Evolutionary conservation across 2,113 vertebrate species (phyloP), one percentile per base, ranked within the genome.

Genomic region (western clawed frog (Xenopus tropicalis)): DNA sequence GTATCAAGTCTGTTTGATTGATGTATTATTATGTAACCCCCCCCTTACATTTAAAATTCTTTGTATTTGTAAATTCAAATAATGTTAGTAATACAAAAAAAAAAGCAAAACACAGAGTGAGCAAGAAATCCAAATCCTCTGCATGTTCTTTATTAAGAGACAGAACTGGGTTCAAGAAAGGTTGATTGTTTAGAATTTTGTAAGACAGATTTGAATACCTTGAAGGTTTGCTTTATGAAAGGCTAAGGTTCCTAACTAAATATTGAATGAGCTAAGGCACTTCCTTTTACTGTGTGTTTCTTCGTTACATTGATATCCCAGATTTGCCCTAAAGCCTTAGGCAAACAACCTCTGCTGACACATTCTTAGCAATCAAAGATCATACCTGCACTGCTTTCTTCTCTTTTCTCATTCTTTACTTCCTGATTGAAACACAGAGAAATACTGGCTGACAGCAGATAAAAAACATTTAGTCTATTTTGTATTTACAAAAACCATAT

Each of bases 131-230:
- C 29, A 37, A 37, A 37, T 37, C 29, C 29, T 37, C 2, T 37
- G 29, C 6, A 37, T 9, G 29, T 37, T 37, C 16, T 13, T 14
- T 16, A 48, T 59, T 59, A 59, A 14, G 21, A 59, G 5, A 59
- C 20, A 22, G 22, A 24, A 59, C 11, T 12, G 22, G 12, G 57
- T 81, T 79, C 79, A 81, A 71, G 77, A 72, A 85, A 79, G 86
- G 81, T 69, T 82, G 79, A 81, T 84, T 82, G 85, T 82, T 88
- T 83, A 88, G 86, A 87, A 88, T 88, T n/a, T n/a, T 88, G 80
- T 86, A 86, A 86, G 71, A 77, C 25, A 80, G 82, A 57, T 78
- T 79, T 82, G 81, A 86, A 87, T 85, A 67, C 81, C 82, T 86
- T 80, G 0, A 82, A 84, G 82, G 82, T 73, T 74, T 86, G 83